A percentile compares a stretch with the other conserved stretches of the same genome.
Evolutionary conservation across 2,797 vertebrate species (phyloP).

Genomic region (Sphaeramia orbicularis): DNA sequence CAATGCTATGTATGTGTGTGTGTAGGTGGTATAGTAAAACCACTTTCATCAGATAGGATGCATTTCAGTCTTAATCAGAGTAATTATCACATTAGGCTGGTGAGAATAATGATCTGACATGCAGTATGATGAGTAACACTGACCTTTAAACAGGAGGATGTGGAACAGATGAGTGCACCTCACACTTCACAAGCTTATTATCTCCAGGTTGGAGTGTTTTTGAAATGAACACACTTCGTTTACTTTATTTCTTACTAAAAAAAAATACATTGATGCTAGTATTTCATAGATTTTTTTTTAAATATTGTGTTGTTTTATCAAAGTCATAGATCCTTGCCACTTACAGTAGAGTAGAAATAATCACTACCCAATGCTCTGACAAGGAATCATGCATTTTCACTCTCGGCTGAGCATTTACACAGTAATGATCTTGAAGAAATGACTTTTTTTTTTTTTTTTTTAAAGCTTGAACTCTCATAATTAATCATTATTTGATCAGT

Average conservation of each 20-base stretch:
- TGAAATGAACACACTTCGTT: not conserved
- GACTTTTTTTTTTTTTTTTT: too few species aligned
- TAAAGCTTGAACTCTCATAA: conserved; percentile 55
- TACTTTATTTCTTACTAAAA: conserved; percentile 5
- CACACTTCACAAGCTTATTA: not conserved
- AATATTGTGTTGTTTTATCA: conserved; percentile 24
- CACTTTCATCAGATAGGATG: conserved; percentile 30
- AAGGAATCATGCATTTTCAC: conserved; percentile 51
- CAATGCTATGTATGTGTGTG: not conserved
- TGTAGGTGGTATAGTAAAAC: not conserved
- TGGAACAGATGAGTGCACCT: conserved; percentile 1
- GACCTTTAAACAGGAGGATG: conserved; percentile 1
- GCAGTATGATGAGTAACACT: conserved; percentile 12
- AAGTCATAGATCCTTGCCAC: conserved; percentile 16
- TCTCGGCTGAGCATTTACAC: conserved; percentile 25
- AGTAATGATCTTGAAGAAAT: conserved; percentile 57
- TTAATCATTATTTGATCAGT: conserved; percentile 45
- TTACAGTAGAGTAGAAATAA: conserved; percentile 14
- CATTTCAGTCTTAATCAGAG: conserved; percentile 10
- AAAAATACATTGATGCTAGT: not conserved
- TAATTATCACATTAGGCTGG: conserved; percentile 11
- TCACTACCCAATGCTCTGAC: conserved; percentile 41
- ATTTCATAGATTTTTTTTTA: conserved; percentile 9
- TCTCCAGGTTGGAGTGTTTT: conserved; percentile 9
- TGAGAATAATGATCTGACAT: conserved; percentile 1